Base-by-base conservation (phyloP, 2,797 vertebrate genomes). In the Lophius americanus region DNA sequence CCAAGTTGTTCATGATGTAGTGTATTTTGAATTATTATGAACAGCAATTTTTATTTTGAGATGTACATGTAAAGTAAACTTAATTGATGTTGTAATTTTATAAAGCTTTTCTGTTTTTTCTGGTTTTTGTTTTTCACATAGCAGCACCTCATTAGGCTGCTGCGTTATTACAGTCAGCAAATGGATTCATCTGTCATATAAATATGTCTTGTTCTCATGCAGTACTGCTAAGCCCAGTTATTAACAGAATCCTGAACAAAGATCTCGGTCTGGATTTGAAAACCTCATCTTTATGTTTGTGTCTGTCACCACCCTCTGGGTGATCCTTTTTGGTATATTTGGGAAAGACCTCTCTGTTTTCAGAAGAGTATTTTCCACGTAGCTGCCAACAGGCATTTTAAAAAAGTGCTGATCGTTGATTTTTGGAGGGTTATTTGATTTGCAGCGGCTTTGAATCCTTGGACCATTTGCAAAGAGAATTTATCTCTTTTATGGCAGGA, bases 221-320 rank as follows among this genome's bases (percentile, higher is more conserved):
- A 76, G 68, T 64, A 62, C 52, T n/a, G 44, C 56, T 76, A 64
- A 85, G 56, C 82, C 84, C 73, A 50, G 38, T 89, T 85, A 89
- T 88, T 80, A 89, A 82, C 83, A 88, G 85, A 85, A 87, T 87
- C 84, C 84, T 85, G 81, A 89, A 62, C 87, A 77, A 39, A 80
- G 68, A 66, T 75, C 73, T 74, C 76, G 67, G 77, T 70, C 79
- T 70, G 79, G 60, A 73, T 82, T 12, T 65, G 63, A 64, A 60
- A 73, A 65, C 73, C 50, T 46, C 52, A 41, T 48, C 13, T 47
- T 12, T 47, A 13, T 47, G 37, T 60, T 44, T 62, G 60, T 64
- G 82, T 76, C 82, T 73, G 65, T 67, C 65, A n/a, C 51, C 56
- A 82, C 78, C 80, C 82, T 77, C 61, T 44, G 81, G 85, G 69